Evolutionary conservation across 1,140 invertebrate species (phyloP).

Genomic region (Leptopilina boulardi): DNA sequence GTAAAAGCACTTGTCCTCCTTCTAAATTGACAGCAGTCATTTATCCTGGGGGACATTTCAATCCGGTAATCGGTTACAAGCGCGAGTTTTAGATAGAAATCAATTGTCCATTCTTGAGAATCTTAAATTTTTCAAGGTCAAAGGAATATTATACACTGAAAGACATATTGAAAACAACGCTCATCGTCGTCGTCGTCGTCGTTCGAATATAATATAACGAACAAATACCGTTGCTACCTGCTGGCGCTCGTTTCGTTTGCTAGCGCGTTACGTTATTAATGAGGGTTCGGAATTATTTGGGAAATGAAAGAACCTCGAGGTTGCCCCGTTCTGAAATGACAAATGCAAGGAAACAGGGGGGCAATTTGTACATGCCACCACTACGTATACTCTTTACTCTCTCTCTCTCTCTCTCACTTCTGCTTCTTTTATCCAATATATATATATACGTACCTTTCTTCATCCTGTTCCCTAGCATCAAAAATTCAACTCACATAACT

Average conservation of each 20-base stretch:
- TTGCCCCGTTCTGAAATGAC: conserved; percentile 67
- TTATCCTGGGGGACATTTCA: conserved; percentile 49
- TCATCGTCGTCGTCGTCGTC: too few relatives aligned
- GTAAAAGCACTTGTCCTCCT: conserved; percentile 39
- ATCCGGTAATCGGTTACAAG: conserved; percentile 37
- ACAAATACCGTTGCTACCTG: conserved; percentile 55
- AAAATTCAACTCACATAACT: too few relatives aligned
- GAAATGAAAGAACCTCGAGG: conserved; percentile 70
- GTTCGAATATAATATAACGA: conserved; percentile 42
- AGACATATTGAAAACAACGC: conserved; percentile 44
- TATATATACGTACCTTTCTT: too few relatives aligned
- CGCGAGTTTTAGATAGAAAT: conserved; percentile 52
- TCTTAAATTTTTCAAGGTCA: conserved; percentile 53
- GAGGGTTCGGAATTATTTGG: conserved; percentile 70
- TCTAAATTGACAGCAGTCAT: conserved; percentile 48
- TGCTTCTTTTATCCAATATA: background rate
- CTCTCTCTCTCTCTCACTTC: conserved; percentile 44
- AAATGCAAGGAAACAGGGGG: conserved; percentile 71
- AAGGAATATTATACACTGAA: conserved; percentile 48
- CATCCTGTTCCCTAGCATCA: too few relatives aligned
- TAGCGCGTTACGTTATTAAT: conserved; percentile 70
- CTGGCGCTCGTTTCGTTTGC: conserved; percentile 58
- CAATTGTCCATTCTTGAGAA: conserved; percentile 56
- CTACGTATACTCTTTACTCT: conserved; percentile 61
- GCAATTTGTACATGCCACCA: conserved; percentile 69